These are phyloP conservation scores for Calephelis nemesis DNA, from an alignment of 1,140 invertebrate species.

Conservation along the genomic window DNA sequence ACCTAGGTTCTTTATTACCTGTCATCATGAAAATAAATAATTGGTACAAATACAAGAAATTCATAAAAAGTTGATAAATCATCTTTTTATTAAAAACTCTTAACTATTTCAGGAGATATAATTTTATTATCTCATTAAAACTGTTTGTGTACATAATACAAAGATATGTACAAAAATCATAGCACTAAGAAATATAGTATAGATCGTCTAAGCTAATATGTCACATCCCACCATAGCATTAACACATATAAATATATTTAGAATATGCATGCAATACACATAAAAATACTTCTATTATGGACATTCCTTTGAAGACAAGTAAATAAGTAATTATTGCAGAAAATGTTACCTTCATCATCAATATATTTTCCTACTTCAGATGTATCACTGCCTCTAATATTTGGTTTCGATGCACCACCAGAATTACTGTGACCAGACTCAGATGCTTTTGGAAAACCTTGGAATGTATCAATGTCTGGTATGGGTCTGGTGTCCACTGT, in stretches of 20 bases:
- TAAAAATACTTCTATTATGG: no score
- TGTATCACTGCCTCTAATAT: constrained; percentile 60
- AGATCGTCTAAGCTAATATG: no score
- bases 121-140: background rate
- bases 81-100: no score
- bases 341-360: constrained; percentile 57
- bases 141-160: constrained; percentile 15
- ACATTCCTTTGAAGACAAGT: no score
- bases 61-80: no score
- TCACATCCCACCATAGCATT: no score
- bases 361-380: constrained; percentile 64
- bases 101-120: no score
- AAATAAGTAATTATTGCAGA: background rate
- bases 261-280: no score
- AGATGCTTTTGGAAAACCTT: constrained; percentile 55
- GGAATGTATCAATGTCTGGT: constrained; percentile 64
- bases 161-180: no score
- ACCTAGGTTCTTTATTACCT: constrained; percentile 42
- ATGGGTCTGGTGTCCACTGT: constrained; percentile 52
- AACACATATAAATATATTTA: no score
- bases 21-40: constrained; percentile 8
- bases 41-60: no score
- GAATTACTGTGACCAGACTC: constrained; percentile 64
- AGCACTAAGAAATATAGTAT: no score
- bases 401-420: constrained; percentile 57